Evolutionary conservation across 2,113 vertebrate species (phyloP).

Genomic region (Trematomus loennbergii): DNA sequence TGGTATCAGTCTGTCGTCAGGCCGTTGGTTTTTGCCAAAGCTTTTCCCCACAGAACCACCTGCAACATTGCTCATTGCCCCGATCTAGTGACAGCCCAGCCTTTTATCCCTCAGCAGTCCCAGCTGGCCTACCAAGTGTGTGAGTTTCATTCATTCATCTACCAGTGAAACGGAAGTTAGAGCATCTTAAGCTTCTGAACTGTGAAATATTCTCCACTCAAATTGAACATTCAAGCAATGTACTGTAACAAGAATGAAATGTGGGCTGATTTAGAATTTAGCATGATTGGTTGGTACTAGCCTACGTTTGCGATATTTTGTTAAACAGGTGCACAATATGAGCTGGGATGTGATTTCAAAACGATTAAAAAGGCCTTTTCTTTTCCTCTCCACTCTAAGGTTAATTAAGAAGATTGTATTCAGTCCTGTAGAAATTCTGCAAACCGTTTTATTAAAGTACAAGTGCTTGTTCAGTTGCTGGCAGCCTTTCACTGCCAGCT

Average conservation of each 20-base stretch:
- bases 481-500: constrained; percentile 19
- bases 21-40: not conserved
- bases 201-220: too few relatives aligned
- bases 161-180: too few relatives aligned
- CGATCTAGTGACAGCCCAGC: not conserved
- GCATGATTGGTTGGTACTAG: too few relatives aligned
- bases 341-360: too few relatives aligned
- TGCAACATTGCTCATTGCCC: not conserved
- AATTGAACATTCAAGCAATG: too few relatives aligned
- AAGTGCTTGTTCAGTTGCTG: constrained; percentile 9
- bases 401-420: not conserved
- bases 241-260: too few relatives aligned
- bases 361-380: too few relatives aligned
- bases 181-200: too few relatives aligned
- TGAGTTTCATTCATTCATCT: constrained; percentile 1
- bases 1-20: constrained; percentile 22
- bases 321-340: too few relatives aligned
- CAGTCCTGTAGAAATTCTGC: constrained; percentile 10
- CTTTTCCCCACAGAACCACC: constrained; percentile 9
- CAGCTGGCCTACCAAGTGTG: not conserved
- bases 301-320: too few relatives aligned
- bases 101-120: not conserved
- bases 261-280: too few relatives aligned
- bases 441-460: constrained; percentile 6
- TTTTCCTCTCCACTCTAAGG: too few relatives aligned